Base-by-base conservation (phyloP, 2,113 vertebrate genomes). In the Oncorhynchus mykiss region DNA sequence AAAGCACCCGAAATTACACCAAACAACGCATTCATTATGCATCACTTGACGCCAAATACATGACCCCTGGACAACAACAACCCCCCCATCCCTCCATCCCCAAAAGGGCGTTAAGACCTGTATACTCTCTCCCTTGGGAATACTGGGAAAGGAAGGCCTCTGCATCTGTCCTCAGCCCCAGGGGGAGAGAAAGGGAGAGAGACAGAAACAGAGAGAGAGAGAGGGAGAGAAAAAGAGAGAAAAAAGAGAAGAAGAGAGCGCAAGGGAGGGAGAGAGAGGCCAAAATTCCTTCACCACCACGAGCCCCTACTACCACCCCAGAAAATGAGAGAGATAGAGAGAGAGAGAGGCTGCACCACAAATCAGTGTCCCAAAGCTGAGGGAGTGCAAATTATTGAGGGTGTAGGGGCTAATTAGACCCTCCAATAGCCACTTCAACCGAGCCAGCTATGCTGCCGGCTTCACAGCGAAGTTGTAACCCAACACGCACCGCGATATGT, bases 141-240 rank as follows among this genome's bases (percentile, higher is more conserved):
- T 92, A 87, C 85, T 92, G 91, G 91, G 92, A 92, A 93, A 92
- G 77, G 80, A 88, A 91, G 86, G 83, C 87, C 88, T 87, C 49
- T 75, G 86, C 93, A 92, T 94, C 91, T 94, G 93, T 92, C 91
- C 89, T 77, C 80, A 76, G 87, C 90, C 88, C 85, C 24, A 22
- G 87, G 87, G 82, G 77, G 12, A 79, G 6, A 34, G 77, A 73
- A 25, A 39, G 77, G 72, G 70, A 62, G 66, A 81, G 51, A 60
- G 49, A 71, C 45, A 18, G 67, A 39, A 75, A 80, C 83, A 84
- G 67, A 51, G 74, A 84, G 73, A 76, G 59, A 22, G 66, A 4
- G 29, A 29, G 29, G 27, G 4, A 31, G 31, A 31, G 31, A 4
- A 31, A 67, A 1, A 67, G 7, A 49, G 29, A 65, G 51, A 34